Base-by-base conservation (phyloP, 92 coral and sea anemone genomes). In the Bergia puertoricense region DNA sequence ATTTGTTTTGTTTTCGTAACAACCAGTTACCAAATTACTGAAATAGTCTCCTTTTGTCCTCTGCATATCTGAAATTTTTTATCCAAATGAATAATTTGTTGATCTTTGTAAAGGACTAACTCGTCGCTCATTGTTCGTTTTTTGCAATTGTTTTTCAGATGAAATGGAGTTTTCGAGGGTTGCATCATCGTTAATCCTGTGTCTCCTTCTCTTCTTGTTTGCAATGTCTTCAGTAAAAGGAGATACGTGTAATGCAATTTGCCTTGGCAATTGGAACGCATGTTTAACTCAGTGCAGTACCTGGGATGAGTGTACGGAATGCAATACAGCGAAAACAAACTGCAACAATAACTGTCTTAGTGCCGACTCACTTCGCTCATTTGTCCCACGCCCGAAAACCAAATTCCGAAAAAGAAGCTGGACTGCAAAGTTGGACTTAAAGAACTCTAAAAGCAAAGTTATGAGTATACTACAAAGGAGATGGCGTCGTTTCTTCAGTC, bases 91-190 rank as follows among this genome's bases (percentile, higher is more conserved):
- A 81, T 38, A 3, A 39, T 39, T 81, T 81, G 36, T 39, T 59
- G 30, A 59, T 62, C 13, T 62, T 39, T 57, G 74, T 8, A 51
- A 57, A 38, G 48, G 15, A 22, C 41, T 75, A 75, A 4, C 4
- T 75, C 11, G 41, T 75, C 11, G 41, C 73, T 81, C 44, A 81
- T 39, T 39, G 85, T 81, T 81, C 51, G 18, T 39, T 80, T 38
- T 6, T 62, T 81, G 50, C 30, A 39, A 81, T 81, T 81, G 74
- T 81, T 59, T 81, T 81, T 74, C 74, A 81, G 85, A 62, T 41
- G 11, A 59, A 57, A 80, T 81, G 85, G 38, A 59, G 56, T 57
- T 48, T 22, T 57, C 74, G 16, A 81, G 36, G 85, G 14, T 81
- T 81, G 51, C 85, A 40, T 81, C 85, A 81, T 81, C 85, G 40